Conservation (phyloP, 2,113 vertebrate species). For the Pelmatolapia mariae region DNA sequence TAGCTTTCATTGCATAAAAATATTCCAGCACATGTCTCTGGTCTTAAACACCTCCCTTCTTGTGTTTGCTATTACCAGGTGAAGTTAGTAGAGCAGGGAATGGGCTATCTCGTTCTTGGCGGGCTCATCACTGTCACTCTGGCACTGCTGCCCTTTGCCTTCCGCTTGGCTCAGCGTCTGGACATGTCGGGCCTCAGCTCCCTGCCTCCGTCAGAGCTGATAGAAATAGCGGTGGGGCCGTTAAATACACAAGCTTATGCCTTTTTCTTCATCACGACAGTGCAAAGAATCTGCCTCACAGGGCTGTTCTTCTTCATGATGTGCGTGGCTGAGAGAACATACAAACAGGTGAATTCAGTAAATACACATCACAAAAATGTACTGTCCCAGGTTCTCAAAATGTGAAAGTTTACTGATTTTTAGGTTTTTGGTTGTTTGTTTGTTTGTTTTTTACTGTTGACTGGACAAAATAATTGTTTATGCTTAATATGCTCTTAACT, state of each 20-base stretch:
- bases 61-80: conserved; percentile 71
- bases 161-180: conserved; percentile 79
- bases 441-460: neutral
- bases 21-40: neutral
- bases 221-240: conserved; percentile 74
- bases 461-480: neutral
- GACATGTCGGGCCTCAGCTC: conserved; percentile 75
- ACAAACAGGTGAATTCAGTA: conserved; percentile 82
- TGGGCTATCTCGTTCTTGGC: conserved; percentile 88
- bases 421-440: neutral
- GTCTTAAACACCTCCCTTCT: neutral
- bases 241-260: conserved; percentile 53
- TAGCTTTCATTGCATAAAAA: neutral
- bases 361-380: neutral
- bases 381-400: neutral
- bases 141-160: conserved; percentile 83
- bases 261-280: conserved; percentile 80
- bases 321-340: conserved; percentile 97
- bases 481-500: neutral
- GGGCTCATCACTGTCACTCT: conserved; percentile 80
- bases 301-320: conserved; percentile 99
- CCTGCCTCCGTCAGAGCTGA: conserved; percentile 70
- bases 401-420: neutral
- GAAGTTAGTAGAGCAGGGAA: conserved; percentile 87
- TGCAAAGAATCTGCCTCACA: conserved; percentile 86